Base-by-base conservation (phyloP, 92 coral and sea anemone genomes). In the Blastomussa wellsi region DNA sequence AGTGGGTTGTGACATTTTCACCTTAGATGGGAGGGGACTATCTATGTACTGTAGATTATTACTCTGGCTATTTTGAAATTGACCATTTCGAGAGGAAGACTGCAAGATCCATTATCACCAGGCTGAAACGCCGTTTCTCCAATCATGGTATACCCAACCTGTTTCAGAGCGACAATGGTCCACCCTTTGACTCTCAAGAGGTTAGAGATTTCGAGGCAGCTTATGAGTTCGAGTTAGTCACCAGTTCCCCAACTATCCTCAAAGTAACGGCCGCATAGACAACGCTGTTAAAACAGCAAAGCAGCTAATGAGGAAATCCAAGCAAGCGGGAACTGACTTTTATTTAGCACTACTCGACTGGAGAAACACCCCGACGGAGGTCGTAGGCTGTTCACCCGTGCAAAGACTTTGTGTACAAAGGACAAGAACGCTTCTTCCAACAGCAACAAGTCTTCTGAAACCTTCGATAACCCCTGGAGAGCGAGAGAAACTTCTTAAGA, bases 1-100 rank as follows among this genome's bases (percentile, higher is more conserved):
- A 74, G 31, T 81, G 24, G 92, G 87, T 8, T 60, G 83, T 52
- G 90, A 80, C 38, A 81, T 86, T 6, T 85, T 81, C 79, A 84
- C 89, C 4, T 22, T 84, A 1, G 82, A 79, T 16, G 47, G 80
- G 16, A 84, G 85, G 76, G 87, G 76, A n/a, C 78, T 87, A 74
- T 74, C 55, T 80, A 35, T 87, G 86, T 17, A 77, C 84, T 4
- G 89, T 77, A 53, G 80, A n/a, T n/a, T n/a, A n/a, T n/a, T n/a
- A n/a, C n/a, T n/a, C n/a, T n/a, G n/a, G n/a, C n/a, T n/a, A n/a
- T n/a, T n/a, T n/a, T n/a, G n/a, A n/a, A n/a, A n/a, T n/a, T n/a
- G n/a, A n/a, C n/a, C n/a, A n/a, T n/a, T 29, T 62, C 35, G 59
- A 74, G 79, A 74, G 79, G 79, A 74, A 74, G 79, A 74, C 79